Evolutionary conservation across 1,140 invertebrate genomes (phyloP), one percentile per base, ranked within the genome.

Genomic region (Nasonia vitripennis): DNA sequence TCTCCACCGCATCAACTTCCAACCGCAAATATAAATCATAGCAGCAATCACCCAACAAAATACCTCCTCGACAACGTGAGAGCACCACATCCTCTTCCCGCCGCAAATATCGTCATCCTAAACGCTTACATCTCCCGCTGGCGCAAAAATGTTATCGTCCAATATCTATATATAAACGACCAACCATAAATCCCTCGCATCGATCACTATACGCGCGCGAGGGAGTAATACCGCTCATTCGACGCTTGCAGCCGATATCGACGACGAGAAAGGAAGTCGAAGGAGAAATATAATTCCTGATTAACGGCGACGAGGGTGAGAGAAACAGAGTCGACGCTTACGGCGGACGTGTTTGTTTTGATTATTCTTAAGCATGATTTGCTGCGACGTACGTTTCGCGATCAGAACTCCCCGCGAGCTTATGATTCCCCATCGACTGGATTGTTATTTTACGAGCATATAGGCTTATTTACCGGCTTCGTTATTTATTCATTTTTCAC

Each of bases 211-310:
- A 27, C 27, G 27, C 27, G 17, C 48, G 51, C 27, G 48, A 41
- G 45, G 51, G 67, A 31, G 41, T 27, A 17, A 79, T 79, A 84
- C 79, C 55, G 45, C 45, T 79, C 77, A 79, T 78, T 78, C 45
- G 73, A 20, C 73, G 37, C 12, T 27, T n/a, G 73, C 73, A 0
- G 31, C 2, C 37, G 34, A 37, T 67, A 48, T 67, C 55, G 37
- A 78, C 1, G 71, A 82, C n/a, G 62, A 20, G 17, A 10, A 31
- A 17, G 67, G 45, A 74, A 74, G 68, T n/a, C 3, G 51, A 48
- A 37, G 73, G n/a, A 67, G 51, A 87, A 87, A 89, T 89, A 89
- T 89, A 89, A 89, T 89, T 89, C 82, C 86, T 87, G 87, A 89
- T 89, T 89, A 89, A 37, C 34, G 34, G 87, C n/a, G 62, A 23